These are phyloP conservation scores for Sinodicranocentrus sp. DNA, from an alignment of 2,888 invertebrate genomes.

Conservation along the genomic window DNA sequence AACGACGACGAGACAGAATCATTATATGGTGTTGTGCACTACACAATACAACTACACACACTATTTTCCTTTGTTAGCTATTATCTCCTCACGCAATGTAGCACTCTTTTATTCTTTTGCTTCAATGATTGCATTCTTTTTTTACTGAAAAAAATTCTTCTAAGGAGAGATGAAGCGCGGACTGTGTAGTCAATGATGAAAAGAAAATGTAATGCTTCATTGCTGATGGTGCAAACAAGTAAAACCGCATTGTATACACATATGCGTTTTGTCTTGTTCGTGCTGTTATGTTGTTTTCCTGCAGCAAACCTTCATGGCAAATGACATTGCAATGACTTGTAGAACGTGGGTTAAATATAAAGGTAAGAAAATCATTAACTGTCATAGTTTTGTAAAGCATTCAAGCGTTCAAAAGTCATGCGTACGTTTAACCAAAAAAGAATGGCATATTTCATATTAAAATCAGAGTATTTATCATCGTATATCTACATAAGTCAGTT, in stretches of 20 bases:
- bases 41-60: neutral
- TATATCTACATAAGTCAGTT: too few relatives aligned
- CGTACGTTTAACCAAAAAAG: too few relatives aligned
- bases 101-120: slow-evolving; percentile 27
- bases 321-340: too few relatives aligned
- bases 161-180: neutral
- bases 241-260: slow-evolving; percentile 19
- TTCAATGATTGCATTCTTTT: slow-evolving; percentile 26
- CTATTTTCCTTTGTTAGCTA: slow-evolving; percentile 21
- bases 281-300: neutral
- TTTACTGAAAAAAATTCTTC: neutral
- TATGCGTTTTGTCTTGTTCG: neutral
- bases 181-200: slow-evolving; percentile 13
- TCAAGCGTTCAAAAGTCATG: too few relatives aligned
- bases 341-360: too few relatives aligned
- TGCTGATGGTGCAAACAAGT: slow-evolving; percentile 23
- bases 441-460: too few relatives aligned
- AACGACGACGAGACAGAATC: slow-evolving; percentile 18
- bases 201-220: slow-evolving; percentile 16
- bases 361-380: too few relatives aligned
- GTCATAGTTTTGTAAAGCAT: too few relatives aligned
- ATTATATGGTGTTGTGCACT: slow-evolving; percentile 17
- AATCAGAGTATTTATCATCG: too few relatives aligned
- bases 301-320: neutral
- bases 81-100: slow-evolving; percentile 23